Base-by-base conservation (phyloP, 53 echinoderm and acorn worm genomes). In the Holothuria scabra region DNA sequence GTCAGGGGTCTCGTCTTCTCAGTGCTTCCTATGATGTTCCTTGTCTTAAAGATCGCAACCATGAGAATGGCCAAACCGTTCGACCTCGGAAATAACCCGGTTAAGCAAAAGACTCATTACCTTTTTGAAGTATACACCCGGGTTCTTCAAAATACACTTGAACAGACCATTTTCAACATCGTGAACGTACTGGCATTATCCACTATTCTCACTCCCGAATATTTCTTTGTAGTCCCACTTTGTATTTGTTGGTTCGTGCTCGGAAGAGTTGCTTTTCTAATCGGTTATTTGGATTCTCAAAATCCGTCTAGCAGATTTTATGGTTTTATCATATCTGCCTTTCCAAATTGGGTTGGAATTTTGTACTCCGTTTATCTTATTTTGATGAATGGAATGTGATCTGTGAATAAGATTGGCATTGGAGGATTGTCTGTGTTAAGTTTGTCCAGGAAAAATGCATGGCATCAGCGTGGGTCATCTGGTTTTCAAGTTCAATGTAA, bases 91-190 rank as follows among this genome's bases (percentile, higher is more conserved):
- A 26, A 26, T 12, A 65, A 83, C 55, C 75, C 21, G 55, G 84
- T 52, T 13, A 32, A 46, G 24, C 76, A 58, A 38, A 34, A 59
- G 74, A 35, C 76, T 32, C 28, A 60, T 66, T 66, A 83, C 52
- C 12, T 28, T 7, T 88, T 88, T 74, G 59, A 41, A 33, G 44
- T 82, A 59, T n/a, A 52, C 19, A 81, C 85, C 16, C 87, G 93
- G 20, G 84, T 90, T 25, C 87, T 93, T 6, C 93, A 93, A 76
- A 93, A 93, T 56, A 93, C 93, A 11, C 65, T 92, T 46, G 92
- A 92, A 37, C 92, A 92, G 67, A 86, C 89, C 14, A 61, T 71
- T 16, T 5, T 86, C 83, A 89, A 92, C 74, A 80, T 89, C 23
- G 82, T 86, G 16, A 26, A 80, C 22, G 80, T 87, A 56, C 79